Evolutionary conservation across 2,888 invertebrate species (phyloP).

Genomic region (Rhopalosiphum nymphaeae): DNA sequence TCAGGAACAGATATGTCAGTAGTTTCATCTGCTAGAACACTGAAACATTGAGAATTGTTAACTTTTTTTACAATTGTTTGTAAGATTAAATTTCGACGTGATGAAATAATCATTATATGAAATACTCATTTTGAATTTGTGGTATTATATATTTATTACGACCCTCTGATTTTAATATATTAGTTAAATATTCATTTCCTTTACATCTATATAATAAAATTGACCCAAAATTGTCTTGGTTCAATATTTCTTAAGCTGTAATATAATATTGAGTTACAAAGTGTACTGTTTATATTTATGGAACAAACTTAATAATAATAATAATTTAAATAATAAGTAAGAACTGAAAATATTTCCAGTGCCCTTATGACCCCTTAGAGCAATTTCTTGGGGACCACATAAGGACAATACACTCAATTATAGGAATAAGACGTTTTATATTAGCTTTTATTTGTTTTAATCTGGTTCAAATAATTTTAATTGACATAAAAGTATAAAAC

Average conservation of each 20-base stretch:
- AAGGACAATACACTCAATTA: not conserved
- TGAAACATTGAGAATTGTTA: constrained; percentile 17
- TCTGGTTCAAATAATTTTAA: not conserved
- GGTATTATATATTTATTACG: constrained; percentile 23
- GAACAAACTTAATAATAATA: not conserved
- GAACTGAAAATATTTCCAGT: constrained; percentile 23
- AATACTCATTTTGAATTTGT: constrained; percentile 24
- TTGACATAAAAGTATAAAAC: not conserved
- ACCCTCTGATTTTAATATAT: not conserved
- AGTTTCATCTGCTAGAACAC: not conserved
- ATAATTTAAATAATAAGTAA: constrained; percentile 5
- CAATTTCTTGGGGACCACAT: constrained; percentile 2
- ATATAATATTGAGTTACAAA: not conserved
- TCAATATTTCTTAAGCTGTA: constrained; percentile 11
- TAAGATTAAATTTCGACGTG: constrained; percentile 29
- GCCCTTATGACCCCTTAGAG: not conserved
- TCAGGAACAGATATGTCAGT: constrained; percentile 2
- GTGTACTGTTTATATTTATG: no score
- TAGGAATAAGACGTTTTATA: constrained; percentile 6
- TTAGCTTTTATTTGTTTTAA: not conserved
- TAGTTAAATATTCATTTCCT: not conserved
- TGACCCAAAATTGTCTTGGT: not conserved
- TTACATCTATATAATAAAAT: constrained; percentile 5
- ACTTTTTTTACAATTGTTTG: constrained; percentile 25
- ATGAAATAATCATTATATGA: constrained; percentile 4